A percentile compares a stretch with the other conserved stretches of the same genome.
These are phyloP conservation scores for Pseudochirops cupreus DNA, from an alignment of 2,797 vertebrate species.

Conservation along the genomic window DNA sequence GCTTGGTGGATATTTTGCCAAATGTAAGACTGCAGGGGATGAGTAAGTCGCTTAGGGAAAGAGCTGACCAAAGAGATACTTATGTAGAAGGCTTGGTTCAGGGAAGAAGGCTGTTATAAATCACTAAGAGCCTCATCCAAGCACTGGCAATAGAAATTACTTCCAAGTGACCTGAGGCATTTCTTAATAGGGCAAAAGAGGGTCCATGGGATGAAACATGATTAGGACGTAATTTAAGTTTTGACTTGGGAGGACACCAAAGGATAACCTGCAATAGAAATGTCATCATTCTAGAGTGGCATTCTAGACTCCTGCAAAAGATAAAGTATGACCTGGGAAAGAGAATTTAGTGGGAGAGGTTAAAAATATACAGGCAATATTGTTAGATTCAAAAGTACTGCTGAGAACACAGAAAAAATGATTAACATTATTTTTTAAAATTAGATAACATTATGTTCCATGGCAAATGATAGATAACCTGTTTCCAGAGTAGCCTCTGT, in stretches of 20 bases:
- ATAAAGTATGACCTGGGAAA: neutral
- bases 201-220: neutral
- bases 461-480: neutral
- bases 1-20: neutral
- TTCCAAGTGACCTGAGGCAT: neutral
- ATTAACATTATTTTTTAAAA: neutral
- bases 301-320: neutral
- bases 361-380: neutral
- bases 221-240: neutral
- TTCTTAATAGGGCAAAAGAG: neutral
- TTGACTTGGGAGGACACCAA: neutral
- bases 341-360: neutral
- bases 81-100: neutral
- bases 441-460: neutral
- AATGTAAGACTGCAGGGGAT: neutral
- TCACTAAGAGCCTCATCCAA: neutral
- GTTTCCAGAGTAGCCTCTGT: neutral
- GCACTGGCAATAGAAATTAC: neutral
- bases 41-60: neutral
- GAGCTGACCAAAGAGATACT: neutral
- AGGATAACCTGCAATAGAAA: neutral
- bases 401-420: neutral
- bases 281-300: neutral
- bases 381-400: neutral
- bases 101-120: neutral